Evolutionary conservation across 1,140 invertebrate species (phyloP).

Genomic region (Drosophila tropicalis): DNA sequence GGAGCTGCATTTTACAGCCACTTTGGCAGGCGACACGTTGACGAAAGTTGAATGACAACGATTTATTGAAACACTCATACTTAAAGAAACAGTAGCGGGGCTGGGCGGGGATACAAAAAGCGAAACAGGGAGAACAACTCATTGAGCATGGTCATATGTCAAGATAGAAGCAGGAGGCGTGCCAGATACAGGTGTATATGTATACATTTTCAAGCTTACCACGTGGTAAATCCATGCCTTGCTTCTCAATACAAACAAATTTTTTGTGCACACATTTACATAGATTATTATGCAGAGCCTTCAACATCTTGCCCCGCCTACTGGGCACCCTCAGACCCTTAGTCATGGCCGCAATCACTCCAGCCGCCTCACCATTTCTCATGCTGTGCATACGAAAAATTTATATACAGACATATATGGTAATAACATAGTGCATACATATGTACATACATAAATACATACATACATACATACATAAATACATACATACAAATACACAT

Average conservation of each 20-base stretch:
- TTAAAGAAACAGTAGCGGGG: slow-evolving; percentile 23
- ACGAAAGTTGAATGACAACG: slow-evolving; percentile 43
- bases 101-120: background rate
- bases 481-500: background rate
- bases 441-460: background rate
- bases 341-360: background rate
- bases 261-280: slow-evolving; percentile 32
- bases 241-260: slow-evolving; percentile 66
- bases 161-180: background rate
- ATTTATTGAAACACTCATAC: slow-evolving; percentile 64
- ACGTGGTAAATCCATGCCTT: slow-evolving; percentile 55
- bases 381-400: slow-evolving; percentile 50
- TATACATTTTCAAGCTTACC: slow-evolving; percentile 1
- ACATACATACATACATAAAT: background rate
- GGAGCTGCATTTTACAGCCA: slow-evolving; percentile 60
- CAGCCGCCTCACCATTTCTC: slow-evolving; percentile 43
- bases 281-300: slow-evolving; percentile 65
- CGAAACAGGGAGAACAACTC: background rate
- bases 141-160: slow-evolving; percentile 1
- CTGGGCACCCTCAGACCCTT: background rate
- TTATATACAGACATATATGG: slow-evolving; percentile 42
- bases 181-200: slow-evolving; percentile 35
- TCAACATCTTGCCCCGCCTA: slow-evolving; percentile 25
- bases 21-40: slow-evolving; percentile 60
- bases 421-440: slow-evolving; percentile 59